phyloP scores from a whole-genome alignment of 30 jellyfish, hydroid and myxozoan genomes.

The Clytia hemisphaerica region DNA sequence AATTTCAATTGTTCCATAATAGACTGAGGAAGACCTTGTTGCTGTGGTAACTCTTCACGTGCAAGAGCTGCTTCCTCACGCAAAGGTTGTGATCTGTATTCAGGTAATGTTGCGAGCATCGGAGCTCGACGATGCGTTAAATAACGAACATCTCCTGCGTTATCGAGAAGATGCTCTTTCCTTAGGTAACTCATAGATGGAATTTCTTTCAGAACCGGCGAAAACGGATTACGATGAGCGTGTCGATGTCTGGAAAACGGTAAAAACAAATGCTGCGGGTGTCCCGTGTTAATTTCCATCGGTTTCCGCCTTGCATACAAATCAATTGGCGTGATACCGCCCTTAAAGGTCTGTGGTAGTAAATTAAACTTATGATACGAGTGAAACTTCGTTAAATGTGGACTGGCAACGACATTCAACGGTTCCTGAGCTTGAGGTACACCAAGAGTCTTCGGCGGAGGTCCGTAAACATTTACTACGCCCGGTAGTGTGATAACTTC shows the following conservation, averaged over 20 bases:
- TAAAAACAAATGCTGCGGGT: conserved; percentile 59
- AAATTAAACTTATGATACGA: conserved; percentile 34
- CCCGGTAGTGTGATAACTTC: conserved; percentile 87
- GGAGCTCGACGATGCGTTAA: background rate
- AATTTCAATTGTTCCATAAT: conserved; percentile 4
- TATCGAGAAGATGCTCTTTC: background rate
- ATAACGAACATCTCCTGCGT: background rate
- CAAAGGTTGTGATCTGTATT: background rate
- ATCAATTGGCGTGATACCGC: conserved; percentile 46
- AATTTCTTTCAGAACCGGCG: background rate
- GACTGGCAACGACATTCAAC: conserved; percentile 72
- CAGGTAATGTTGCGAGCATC: no score
- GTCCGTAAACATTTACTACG: conserved; percentile 87
- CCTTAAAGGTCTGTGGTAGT: conserved; percentile 44
- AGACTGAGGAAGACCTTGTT: no score
- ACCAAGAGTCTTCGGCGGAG: conserved; percentile 66
- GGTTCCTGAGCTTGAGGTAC: conserved; percentile 63
- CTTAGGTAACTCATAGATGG: no score
- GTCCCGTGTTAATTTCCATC: conserved; percentile 58
- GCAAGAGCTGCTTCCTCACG: background rate
- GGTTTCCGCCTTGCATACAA: conserved; percentile 50
- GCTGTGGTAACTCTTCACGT: background rate
- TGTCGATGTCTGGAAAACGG: conserved; percentile 68
- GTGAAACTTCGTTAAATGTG: conserved; percentile 55
- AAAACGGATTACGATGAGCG: background rate